These are phyloP conservation scores for Drosophila algonquin DNA, from an alignment of 2,888 invertebrate genomes.

Conservation along the genomic window DNA sequence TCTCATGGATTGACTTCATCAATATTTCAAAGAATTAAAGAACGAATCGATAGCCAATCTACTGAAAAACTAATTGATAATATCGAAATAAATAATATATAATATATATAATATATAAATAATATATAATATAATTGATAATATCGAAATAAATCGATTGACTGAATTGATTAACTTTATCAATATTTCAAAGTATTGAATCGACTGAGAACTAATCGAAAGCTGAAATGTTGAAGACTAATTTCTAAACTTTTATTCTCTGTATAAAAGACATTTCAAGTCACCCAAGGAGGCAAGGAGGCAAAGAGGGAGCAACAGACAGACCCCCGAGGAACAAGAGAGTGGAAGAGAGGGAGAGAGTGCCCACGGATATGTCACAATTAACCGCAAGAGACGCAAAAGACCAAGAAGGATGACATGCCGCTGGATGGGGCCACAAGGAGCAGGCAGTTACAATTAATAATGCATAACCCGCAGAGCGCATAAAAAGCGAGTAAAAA, in stretches of 20 bases:
- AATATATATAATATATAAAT: too few species aligned
- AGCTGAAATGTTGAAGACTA: too few species aligned
- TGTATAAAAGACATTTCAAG: not conserved
- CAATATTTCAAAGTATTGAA: too few species aligned
- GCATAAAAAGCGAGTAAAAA: not conserved
- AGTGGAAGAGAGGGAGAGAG: not conserved
- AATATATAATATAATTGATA: too few species aligned
- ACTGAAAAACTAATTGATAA: too few species aligned
- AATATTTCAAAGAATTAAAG: too few species aligned
- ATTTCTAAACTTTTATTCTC: not conserved
- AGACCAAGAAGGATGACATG: not conserved
- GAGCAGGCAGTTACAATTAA: slow-evolving; percentile 55
- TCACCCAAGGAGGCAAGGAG: not conserved
- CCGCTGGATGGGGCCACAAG: slow-evolving; percentile 41
- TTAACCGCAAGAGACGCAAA: not conserved
- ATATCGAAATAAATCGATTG: too few species aligned
- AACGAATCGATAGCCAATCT: too few species aligned
- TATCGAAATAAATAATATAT: too few species aligned
- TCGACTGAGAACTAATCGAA: too few species aligned
- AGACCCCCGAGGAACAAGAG: not conserved
- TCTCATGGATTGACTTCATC: too few species aligned
- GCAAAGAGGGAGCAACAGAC: not conserved
- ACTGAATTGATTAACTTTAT: too few species aligned
- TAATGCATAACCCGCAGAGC: slow-evolving; percentile 57
- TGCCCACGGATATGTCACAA: not conserved